Base-by-base conservation (phyloP, 2,888 invertebrate genomes). In the Eristalis arbustorum region DNA sequence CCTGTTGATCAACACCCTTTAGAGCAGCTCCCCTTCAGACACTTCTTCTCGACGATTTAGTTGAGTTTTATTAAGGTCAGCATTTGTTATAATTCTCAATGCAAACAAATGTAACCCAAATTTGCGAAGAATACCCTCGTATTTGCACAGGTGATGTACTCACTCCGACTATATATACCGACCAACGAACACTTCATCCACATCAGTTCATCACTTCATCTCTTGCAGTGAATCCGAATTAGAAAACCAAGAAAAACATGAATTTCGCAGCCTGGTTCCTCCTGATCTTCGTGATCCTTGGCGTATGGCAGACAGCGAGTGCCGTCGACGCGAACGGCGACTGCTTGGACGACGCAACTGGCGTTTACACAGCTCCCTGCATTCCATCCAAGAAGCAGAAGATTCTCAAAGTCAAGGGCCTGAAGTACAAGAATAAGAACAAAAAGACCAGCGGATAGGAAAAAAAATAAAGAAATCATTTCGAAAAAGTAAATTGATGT, bases 371-470 rank as follows among this genome's bases (percentile, higher is more conserved):
- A 13, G 11, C 59, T 10, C 23, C 13, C 22, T 59, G 59, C 13
- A 59, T 4, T 59, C 59, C 59, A 59, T 8, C 23, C 2, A 22
- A 22, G 2, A 59, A 59, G 23, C 5, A 22, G 11, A 59, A 59
- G 59, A 25, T 25, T 8, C 13, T 59, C 4, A 59, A 59, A 10
- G 5, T 59, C 22, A 23, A 10, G 2, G 14, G 14, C 14, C 3
- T 59, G 23, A 59, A 59, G 25, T 59, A 56, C 59, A 71, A 61
- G 61, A 61, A 71, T 22, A 67, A 56, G 25, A n/a, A 25, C 25
- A 25, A 11, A 28, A 61, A 40, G 40, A 40, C 14, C 2, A 59
- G 3, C 2, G 25, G 59, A 13, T 23, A 57, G n/a, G n/a, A n/a
- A n/a, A n/a, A n/a, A n/a, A n/a, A n/a, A n/a, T n/a, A n/a, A n/a